Conservation (phyloP, 2,888 invertebrate genomes). For the Zhuqinia jingwanae region DNA sequence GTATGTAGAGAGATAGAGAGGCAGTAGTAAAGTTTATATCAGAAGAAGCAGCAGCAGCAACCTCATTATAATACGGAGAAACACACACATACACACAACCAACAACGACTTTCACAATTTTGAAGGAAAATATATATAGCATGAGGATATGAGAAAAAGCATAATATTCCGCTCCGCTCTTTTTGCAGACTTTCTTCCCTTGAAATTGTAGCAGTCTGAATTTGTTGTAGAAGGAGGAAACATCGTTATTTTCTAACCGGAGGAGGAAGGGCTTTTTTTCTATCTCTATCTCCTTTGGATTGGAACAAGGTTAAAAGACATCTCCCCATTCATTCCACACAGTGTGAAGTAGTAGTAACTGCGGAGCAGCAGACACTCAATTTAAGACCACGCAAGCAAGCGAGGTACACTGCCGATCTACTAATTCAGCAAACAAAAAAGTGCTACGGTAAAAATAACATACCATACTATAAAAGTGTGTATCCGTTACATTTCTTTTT, state of each 20-base stretch:
- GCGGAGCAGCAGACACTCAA: no score
- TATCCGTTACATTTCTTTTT: not conserved
- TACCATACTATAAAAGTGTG: not conserved
- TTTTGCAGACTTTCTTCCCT: conserved; percentile 67
- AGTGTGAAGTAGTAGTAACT: not conserved
- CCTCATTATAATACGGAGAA: conserved; percentile 12
- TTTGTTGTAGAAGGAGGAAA: conserved; percentile 58
- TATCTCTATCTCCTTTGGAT: conserved; percentile 20
- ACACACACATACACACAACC: conserved; percentile 7
- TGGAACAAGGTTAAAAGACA: conserved; percentile 21
- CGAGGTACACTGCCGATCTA: no score
- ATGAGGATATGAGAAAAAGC: conserved; percentile 15
- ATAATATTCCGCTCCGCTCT: conserved; percentile 29
- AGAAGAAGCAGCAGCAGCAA: not conserved
- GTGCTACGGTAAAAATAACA: conserved; percentile 28
- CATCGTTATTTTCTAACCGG: conserved; percentile 14
- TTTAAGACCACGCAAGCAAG: no score
- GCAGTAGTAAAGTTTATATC: no score
- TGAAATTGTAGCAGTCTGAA: conserved; percentile 54
- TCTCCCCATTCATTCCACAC: not conserved
- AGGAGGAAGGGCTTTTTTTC: conserved; percentile 5
- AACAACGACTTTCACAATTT: conserved; percentile 29
- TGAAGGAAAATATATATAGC: conserved; percentile 13
- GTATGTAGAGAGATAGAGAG: not conserved
- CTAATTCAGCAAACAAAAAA: not conserved